Evolutionary conservation across 1,140 invertebrate species (phyloP), one percentile per base, ranked within the genome.

Genomic region (Drosophila obscura): DNA sequence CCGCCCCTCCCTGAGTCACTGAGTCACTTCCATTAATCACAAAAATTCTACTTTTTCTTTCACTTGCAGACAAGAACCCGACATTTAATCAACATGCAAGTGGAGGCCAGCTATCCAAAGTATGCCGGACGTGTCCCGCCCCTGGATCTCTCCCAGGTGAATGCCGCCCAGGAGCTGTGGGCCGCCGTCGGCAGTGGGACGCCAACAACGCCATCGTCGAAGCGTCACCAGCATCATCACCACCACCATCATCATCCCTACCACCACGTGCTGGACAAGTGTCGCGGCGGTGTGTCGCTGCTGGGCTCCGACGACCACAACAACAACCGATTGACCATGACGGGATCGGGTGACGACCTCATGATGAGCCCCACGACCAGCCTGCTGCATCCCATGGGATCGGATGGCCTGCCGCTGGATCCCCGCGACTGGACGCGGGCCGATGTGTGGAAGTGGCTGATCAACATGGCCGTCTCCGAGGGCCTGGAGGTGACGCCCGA

Each of bases 351-450:
- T 13, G 60, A 24, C 50, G 80, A 26, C 19, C 55, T 13, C 35
- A 56, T 41, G 9, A 49, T 26, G 15, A 64, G 28, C 43, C 48
- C 43, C 39, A 57, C 49, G 28, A 71, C 58, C 45, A 77, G 59
- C 35, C 65, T 72, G 50, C 73, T 56, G n/a, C 75, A 82, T 45
- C 73, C 85, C 15, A 73, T 90, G 46, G 90, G 90, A 22, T 89
- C 88, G 26, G 90, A 91, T 59, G 90, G 88, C n/a, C 51, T 91
- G 61, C 76, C 93, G 77, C 1, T 93, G 94, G 95, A 96, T 93
- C 95, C 95, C 0, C 92, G 95, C 11, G 93, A 93, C 16, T 96
- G 95, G 95, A 94, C 93, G 26, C 92, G 95, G 0, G 93, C 93
- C 16, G 94, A 96, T 80, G 95, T 96, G 0, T 94, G 93, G 53